phyloP scores from a whole-genome alignment of 1,140 invertebrate genomes.

The Ips typographus region DNA sequence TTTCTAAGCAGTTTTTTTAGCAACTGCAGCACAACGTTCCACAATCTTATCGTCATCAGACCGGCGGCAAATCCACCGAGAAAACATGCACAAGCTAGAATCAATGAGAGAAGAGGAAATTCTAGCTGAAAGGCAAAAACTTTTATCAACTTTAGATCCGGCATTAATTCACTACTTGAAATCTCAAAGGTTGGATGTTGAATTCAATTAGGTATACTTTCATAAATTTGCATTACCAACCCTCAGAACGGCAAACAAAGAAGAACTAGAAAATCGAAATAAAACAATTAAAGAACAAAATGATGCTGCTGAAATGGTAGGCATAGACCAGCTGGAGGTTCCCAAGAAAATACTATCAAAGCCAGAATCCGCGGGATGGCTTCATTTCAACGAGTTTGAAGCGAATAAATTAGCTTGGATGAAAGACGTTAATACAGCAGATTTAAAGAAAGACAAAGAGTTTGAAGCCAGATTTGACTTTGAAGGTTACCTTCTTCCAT shows the following conservation, averaged over 20 bases:
- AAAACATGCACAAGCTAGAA: conserved; percentile 62
- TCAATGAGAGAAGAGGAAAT: conserved; percentile 76
- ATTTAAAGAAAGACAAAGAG: conserved; percentile 55
- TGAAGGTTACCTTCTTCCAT: conserved; percentile 69
- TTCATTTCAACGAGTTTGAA: conserved; percentile 81
- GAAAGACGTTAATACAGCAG: conserved; percentile 62
- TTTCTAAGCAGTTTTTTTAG: background rate
- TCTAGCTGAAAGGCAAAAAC: conserved; percentile 67
- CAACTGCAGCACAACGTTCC: conserved; percentile 8
- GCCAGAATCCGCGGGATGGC: conserved; percentile 68
- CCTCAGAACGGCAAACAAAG: background rate
- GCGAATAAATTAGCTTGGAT: conserved; percentile 86
- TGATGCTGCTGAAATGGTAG: conserved; percentile 41
- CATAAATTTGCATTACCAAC: background rate
- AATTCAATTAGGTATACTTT: background rate
- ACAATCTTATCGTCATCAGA: conserved; percentile 57
- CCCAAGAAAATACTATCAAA: conserved; percentile 60
- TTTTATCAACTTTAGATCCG: conserved; percentile 67
- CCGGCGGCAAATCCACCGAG: conserved; percentile 67
- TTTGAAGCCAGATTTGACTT: conserved; percentile 74
- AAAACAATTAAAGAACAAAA: conserved; percentile 46
- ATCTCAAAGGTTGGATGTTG: conserved; percentile 48
- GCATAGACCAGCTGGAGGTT: conserved; percentile 43
- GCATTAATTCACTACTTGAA: conserved; percentile 67
- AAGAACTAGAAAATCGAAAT: conserved; percentile 39